A percentile compares a stretch with the other conserved stretches of the same genome.
Evolutionary conservation across 2,797 vertebrate species (phyloP).

Genomic region (Chrysocyon brachyurus): DNA sequence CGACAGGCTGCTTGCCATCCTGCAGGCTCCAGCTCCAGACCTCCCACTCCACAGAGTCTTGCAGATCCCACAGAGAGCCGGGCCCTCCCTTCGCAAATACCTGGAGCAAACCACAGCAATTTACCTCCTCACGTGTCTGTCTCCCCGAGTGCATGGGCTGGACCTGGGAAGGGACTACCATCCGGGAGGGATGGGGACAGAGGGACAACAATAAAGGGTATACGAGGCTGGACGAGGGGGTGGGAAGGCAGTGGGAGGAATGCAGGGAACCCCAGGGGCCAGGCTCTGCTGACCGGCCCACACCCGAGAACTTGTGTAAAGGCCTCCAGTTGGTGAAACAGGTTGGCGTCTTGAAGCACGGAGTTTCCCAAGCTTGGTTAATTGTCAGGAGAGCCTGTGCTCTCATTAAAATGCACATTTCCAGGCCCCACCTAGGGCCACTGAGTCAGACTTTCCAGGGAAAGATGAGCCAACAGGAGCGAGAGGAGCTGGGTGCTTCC

Average conservation of each 20-base stretch:
- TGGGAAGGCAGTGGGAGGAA: background rate
- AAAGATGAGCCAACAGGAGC: background rate
- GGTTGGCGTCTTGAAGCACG: background rate
- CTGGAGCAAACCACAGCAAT: background rate
- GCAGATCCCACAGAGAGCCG: background rate
- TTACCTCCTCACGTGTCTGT: background rate
- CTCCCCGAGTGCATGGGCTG: background rate
- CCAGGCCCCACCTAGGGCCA: background rate
- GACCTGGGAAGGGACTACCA: background rate
- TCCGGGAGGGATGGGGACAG: background rate
- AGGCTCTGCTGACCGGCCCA: background rate
- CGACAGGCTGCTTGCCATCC: background rate
- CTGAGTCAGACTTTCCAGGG: background rate
- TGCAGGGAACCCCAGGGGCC: background rate
- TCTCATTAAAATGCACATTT: background rate
- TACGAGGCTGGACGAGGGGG: background rate
- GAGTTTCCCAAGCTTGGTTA: background rate
- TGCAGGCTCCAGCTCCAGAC: background rate
- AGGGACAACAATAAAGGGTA: background rate
- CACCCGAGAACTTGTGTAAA: background rate
- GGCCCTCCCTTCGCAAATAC: background rate
- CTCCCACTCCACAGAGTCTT: background rate
- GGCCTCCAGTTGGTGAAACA: background rate
- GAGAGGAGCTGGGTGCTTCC: background rate
- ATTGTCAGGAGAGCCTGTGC: background rate